Evolutionary conservation across 2,888 invertebrate species (phyloP), one percentile per base, ranked within the genome.

Genomic region (Drosophila meridionalis): DNA sequence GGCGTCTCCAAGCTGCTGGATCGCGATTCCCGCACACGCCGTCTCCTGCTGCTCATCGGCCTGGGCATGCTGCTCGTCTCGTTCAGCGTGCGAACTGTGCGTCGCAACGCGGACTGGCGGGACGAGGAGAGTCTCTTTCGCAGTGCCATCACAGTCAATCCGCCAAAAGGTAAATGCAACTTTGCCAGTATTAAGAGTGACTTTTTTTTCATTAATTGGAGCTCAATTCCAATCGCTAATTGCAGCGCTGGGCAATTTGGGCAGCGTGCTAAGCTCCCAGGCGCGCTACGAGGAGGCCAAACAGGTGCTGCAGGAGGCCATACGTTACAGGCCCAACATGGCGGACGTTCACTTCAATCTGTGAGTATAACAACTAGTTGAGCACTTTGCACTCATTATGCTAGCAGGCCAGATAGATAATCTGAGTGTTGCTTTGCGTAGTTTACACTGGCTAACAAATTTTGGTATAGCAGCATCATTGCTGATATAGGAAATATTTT

Each of bases 261-360:
- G 99, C 92, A 98, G 98, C 94, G 97, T 99, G 90, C 95, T 98
- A 90, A 98, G 97, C 93, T 96, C 96, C 64, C 97, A 97, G 93
- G 98, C 98, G 53, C 95, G 97, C 87, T 95, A 95, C 68, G 95
- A 95, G 80, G 98, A 98, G 94, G 99, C 99, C 61, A 98, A 98
- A 94, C 95, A 95, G 91, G 98, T 98, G 62, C 98, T 98, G 94
- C 95, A 97, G 92, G 96, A 96, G 94, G 99, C 99, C 70, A 95
- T 99, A 80, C 95, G 96, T 89, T 96, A 97, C 94, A 95, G 99
- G 92, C 97, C 97, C 89, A 99, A 99, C 94, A 99, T 99, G 99
- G 99, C 99, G 70, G 99, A 99, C 94, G 99, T 99, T 73, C 99
- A 99, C 94, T 99, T 99, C 94, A 99, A 99, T 94, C 95, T 99